Base-by-base conservation (phyloP, 2,113 vertebrate genomes). In the Mus pahari region DNA sequence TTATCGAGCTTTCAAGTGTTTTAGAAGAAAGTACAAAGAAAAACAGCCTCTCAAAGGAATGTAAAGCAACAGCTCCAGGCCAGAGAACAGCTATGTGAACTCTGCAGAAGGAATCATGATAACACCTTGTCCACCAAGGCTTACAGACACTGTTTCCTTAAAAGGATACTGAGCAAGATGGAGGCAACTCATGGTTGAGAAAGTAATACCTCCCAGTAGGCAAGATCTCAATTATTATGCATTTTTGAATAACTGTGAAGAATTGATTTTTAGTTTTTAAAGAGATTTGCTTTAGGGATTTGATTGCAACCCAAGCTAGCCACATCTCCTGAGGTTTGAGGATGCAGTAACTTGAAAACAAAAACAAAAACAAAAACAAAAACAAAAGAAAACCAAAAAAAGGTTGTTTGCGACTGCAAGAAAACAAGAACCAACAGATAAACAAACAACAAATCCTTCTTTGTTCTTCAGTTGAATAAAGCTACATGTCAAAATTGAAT, bases 221-320 rank as follows among this genome's bases (percentile, higher is more conserved):
- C 95, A 96, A 93, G 79, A 92, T 94, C 84, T 36, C 86, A 97
- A 96, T 97, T 97, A 96, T 87, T 94, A 96, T 97, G 98, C 98
- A 97, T 98, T 96, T 97, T 97, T 98, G 90, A 86, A 88, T 97
- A 98, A 96, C 97, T 98, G 96, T 98, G 97, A 98, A 98, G 94
- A 98, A 14, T 97, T 73, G 89, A 98, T 98, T 98, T 97, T 93
- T 93, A 96, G 92, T 91, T 98, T 98, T 97, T 97, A 98, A 97
- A 97, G 96, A 98, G 86, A 97, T 96, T 98, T 97, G 64, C 89
- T 97, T 97, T 91, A 97, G 94, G 96, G 96, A 97, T 97, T 98
- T 98, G 94, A 97, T 96, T 98, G 97, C 98, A 97, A 96, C 96
- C 64, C 96, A 98, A 90, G 95, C 96, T 97, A 97, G 98, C 92